Conservation (phyloP, 2,888 invertebrate species). For the Lomographa bimaculata region DNA sequence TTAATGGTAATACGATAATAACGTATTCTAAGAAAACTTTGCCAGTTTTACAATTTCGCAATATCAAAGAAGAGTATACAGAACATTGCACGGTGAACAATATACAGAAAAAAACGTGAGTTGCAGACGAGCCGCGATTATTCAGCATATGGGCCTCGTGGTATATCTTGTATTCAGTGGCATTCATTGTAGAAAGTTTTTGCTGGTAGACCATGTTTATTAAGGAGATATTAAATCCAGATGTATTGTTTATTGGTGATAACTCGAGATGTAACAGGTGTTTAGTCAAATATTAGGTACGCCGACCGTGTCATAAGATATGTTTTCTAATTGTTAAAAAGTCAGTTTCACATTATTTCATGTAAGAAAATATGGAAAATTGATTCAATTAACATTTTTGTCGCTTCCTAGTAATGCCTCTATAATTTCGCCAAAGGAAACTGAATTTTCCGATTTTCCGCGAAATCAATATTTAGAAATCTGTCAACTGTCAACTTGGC, state of each 20-base stretch:
- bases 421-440: no score
- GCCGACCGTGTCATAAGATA: no score
- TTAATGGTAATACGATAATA: slow-evolving; percentile 79
- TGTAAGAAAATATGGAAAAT: no score
- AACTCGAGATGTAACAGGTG: background rate
- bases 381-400: no score
- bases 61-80: slow-evolving; percentile 48
- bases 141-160: slow-evolving; percentile 82
- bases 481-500: no score
- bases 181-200: slow-evolving; percentile 46
- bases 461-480: no score
- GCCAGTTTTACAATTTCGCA: slow-evolving; percentile 28
- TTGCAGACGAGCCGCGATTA: slow-evolving; percentile 78
- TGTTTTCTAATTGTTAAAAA: no score
- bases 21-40: slow-evolving; percentile 81
- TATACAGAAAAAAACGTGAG: slow-evolving; percentile 75
- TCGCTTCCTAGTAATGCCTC: no score
- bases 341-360: no score
- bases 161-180: slow-evolving; percentile 67
- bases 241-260: background rate
- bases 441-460: no score
- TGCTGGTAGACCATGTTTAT: slow-evolving; percentile 20
- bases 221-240: no score
- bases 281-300: no score
- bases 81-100: slow-evolving; percentile 66